Conservation (phyloP, 2,888 invertebrate genomes). For the Napeogenes inachia region DNA sequence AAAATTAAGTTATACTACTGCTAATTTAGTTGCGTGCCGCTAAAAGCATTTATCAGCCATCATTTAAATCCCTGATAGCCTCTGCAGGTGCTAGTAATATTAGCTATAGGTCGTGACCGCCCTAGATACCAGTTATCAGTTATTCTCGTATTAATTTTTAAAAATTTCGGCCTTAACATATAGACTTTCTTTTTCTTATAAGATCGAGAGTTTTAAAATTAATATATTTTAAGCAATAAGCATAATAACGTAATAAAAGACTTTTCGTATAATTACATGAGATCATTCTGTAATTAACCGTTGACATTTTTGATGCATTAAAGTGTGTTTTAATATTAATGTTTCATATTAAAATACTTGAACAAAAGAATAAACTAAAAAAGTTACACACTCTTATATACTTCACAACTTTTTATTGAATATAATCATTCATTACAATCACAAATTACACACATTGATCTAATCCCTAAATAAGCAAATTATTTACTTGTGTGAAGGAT, state of each 20-base stretch:
- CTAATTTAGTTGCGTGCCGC: conserved; percentile 43
- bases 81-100: conserved; percentile 43
- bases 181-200: background rate
- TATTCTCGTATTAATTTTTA: background rate
- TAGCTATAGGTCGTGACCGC: conserved; percentile 39
- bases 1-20: conserved; percentile 23
- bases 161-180: background rate
- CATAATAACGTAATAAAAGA: background rate
- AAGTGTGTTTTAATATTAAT: background rate
- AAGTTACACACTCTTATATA: too few relatives aligned
- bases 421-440: too few relatives aligned
- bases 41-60: conserved; percentile 55
- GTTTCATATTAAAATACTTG: too few relatives aligned
- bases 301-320: background rate
- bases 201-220: background rate
- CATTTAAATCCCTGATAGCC: conserved; percentile 46
- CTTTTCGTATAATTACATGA: background rate
- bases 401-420: too few relatives aligned
- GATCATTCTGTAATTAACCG: background rate
- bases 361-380: too few relatives aligned
- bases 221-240: background rate
- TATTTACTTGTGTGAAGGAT: too few relatives aligned
- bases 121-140: conserved; percentile 14
- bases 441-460: too few relatives aligned
- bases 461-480: too few relatives aligned